A percentile compares a stretch with the other conserved stretches of the same genome.
phyloP scores from a whole-genome alignment of 2,888 invertebrate genomes.

The Chrysomela aeneicollis region DNA sequence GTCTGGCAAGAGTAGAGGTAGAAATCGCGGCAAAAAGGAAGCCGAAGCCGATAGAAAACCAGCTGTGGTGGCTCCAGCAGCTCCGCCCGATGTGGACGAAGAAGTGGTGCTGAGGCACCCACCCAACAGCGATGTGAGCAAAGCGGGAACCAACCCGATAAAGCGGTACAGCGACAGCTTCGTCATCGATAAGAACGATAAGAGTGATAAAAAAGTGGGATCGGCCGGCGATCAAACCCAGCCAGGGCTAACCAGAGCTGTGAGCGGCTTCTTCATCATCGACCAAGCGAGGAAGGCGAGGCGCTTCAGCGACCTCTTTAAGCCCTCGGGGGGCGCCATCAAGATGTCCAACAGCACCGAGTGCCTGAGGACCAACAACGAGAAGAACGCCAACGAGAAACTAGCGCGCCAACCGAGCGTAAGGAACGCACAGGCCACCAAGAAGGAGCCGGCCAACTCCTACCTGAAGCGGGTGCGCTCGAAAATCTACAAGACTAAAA shows the following conservation, averaged over 20 bases:
- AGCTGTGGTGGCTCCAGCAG: neutral
- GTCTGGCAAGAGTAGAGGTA: constrained; percentile 42
- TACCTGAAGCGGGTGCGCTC: constrained; percentile 60
- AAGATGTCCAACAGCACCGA: constrained; percentile 51
- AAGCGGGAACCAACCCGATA: constrained; percentile 37
- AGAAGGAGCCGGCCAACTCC: constrained; percentile 45
- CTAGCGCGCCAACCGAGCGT: constrained; percentile 27
- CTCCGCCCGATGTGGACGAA: constrained; percentile 35
- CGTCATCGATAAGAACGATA: constrained; percentile 51
- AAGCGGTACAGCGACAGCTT: constrained; percentile 60
- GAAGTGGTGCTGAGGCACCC: constrained; percentile 50
- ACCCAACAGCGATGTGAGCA: constrained; percentile 30
- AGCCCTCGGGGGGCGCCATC: constrained; percentile 39
- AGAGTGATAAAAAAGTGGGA: constrained; percentile 37
- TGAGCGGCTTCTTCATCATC: constrained; percentile 53
- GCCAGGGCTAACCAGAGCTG: constrained; percentile 47
- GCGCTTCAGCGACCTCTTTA: constrained; percentile 58
- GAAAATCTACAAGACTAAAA: constrained; percentile 57
- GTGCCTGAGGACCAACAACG: constrained; percentile 48
- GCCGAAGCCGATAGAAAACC: constrained; percentile 13
- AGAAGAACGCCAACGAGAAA: constrained; percentile 43
- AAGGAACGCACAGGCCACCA: constrained; percentile 29
- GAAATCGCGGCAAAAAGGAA: constrained; percentile 44
- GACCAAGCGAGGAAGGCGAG: constrained; percentile 50
- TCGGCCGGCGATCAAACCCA: constrained; percentile 38